These are phyloP conservation scores for Coenobita brevimanus DNA, from an alignment of 1,140 invertebrate species.

Conservation along the genomic window DNA sequence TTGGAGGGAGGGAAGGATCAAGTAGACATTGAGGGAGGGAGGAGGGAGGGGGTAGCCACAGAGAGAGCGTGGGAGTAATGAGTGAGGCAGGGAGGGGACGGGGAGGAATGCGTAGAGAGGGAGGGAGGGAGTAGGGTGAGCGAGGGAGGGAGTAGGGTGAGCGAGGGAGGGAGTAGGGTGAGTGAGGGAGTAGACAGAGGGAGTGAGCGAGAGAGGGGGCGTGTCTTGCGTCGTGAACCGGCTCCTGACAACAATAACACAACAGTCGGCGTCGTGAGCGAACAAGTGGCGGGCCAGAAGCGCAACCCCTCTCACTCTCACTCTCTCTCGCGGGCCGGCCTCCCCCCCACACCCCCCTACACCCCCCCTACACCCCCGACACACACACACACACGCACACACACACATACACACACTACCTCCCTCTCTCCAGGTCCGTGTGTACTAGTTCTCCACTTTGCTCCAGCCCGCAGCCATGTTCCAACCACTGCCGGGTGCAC, in stretches of 20 bases:
- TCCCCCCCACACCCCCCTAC: background rate
- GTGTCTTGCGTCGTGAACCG: background rate
- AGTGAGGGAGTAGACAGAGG: background rate
- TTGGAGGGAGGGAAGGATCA: too few relatives aligned
- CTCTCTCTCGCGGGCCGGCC: constrained; percentile 17
- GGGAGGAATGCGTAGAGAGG: too few relatives aligned
- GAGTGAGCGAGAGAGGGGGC: background rate
- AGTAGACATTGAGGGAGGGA: too few relatives aligned
- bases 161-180: background rate
- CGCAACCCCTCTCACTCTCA: constrained; percentile 28
- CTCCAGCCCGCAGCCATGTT: too few relatives aligned
- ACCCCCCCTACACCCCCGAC: background rate
- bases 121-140: too few relatives aligned
- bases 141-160: too few relatives aligned
- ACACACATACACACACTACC: background rate
- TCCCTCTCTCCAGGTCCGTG: background rate
- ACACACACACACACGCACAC: background rate
- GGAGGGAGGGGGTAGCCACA: background rate
- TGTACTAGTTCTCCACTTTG: too few relatives aligned
- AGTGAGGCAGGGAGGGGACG: too few relatives aligned
- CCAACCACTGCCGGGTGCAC: too few relatives aligned
- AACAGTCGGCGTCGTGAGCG: constrained; percentile 52
- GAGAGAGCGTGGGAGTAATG: too few relatives aligned
- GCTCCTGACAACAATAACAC: constrained; percentile 36
- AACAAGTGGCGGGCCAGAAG: constrained; percentile 53